phyloP scores from a whole-genome alignment of 2,797 vertebrate genomes.

The Pseudocheirus occidentalis region DNA sequence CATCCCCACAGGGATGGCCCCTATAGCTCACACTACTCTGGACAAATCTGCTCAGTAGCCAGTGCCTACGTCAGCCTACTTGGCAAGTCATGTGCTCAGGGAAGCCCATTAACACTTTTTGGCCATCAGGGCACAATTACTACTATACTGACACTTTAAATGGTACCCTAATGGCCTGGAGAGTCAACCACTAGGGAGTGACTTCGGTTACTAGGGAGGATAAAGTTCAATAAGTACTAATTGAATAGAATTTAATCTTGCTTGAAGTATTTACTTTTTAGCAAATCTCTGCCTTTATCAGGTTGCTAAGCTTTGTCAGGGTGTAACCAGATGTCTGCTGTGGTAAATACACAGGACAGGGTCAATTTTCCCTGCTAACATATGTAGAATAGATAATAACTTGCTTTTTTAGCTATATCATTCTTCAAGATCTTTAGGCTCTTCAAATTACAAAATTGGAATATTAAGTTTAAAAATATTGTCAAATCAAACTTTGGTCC shows the following conservation, averaged over 20 bases:
- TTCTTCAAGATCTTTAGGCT: slow-evolving; percentile 23
- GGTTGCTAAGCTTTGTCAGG: not conserved
- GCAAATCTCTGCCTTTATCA: slow-evolving; percentile 49
- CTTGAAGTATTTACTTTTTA: slow-evolving; percentile 26
- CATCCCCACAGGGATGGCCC: not conserved
- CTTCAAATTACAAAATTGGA: slow-evolving; percentile 38
- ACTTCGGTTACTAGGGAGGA: not conserved
- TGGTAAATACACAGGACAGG: not conserved
- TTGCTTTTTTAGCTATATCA: not conserved
- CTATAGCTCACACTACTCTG: slow-evolving; percentile 1
- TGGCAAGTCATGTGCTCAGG: slow-evolving; percentile 59
- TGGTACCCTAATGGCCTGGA: slow-evolving; percentile 55
- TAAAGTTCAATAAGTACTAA: slow-evolving; percentile 46
- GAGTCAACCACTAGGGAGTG: slow-evolving; percentile 20
- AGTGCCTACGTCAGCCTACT: not conserved
- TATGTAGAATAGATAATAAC: slow-evolving; percentile 17
- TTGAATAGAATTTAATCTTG: slow-evolving; percentile 47
- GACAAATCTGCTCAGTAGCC: not conserved
- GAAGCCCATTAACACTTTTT: slow-evolving; percentile 42
- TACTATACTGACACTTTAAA: slow-evolving; percentile 52
- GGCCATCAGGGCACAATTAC: slow-evolving; percentile 50
- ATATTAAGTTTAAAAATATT: slow-evolving; percentile 11
- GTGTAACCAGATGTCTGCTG: slow-evolving; percentile 12
- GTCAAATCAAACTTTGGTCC: slow-evolving; percentile 47
- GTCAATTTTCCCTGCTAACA: slow-evolving; percentile 17